phyloP scores from a whole-genome alignment of 2,888 invertebrate species.

The Ichneumoninae sp. region DNA sequence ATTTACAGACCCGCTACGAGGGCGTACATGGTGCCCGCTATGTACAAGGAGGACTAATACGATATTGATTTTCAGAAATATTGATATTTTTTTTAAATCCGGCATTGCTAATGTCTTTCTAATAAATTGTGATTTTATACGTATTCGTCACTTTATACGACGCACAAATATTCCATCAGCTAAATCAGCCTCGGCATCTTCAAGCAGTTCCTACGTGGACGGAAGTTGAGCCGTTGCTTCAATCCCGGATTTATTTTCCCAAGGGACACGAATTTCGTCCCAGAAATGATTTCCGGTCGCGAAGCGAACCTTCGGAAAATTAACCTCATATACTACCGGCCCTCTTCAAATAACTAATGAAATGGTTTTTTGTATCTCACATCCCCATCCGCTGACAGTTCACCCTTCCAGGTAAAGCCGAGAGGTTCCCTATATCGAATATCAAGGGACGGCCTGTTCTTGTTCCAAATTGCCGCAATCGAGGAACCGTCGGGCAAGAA shows the following conservation, averaged over 20 bases:
- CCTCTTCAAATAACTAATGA: background rate
- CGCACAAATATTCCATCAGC: background rate
- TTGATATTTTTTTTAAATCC: background rate
- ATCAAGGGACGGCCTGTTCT: conserved; percentile 85
- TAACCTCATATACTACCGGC: background rate
- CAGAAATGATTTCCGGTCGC: conserved; percentile 74
- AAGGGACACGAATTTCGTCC: conserved; percentile 62
- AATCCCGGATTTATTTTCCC: conserved; percentile 16
- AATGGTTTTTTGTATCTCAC: conserved; percentile 14
- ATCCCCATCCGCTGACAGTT: conserved; percentile 76
- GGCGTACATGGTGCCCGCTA: conserved; percentile 85
- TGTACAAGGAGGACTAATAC: conserved; percentile 73
- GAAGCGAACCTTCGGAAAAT: conserved; percentile 66
- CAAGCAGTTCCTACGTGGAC: background rate
- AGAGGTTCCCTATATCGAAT: conserved; percentile 85
- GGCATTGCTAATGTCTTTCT: background rate
- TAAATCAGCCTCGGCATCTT: background rate
- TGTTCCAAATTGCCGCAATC: conserved; percentile 84
- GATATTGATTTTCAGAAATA: background rate
- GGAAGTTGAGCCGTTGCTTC: background rate
- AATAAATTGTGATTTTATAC: conserved; percentile 32
- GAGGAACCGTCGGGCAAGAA: conserved; percentile 85
- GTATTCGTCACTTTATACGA: background rate
- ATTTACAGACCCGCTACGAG: conserved; percentile 88
- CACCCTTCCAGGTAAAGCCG: conserved; percentile 86